A percentile compares a stretch with the other conserved stretches of the same genome.
phyloP scores from a whole-genome alignment of 53 echinoderm and acorn worm species.

The Hippasteria phrygiana region DNA sequence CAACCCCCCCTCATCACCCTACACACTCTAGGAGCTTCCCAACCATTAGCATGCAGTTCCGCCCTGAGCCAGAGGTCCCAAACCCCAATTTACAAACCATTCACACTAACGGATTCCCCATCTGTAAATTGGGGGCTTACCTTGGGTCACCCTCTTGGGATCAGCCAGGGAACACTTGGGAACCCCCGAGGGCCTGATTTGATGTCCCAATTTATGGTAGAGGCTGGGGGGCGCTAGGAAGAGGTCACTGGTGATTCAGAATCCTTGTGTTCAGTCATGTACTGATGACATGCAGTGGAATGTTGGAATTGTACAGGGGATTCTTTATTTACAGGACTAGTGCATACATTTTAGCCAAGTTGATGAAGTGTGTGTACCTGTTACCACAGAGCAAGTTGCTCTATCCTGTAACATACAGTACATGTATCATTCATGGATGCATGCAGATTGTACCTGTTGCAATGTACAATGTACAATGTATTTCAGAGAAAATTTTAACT shows the following conservation, averaged over 20 bases:
- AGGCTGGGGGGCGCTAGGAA: background rate
- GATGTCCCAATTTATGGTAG: background rate
- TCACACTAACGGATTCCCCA: constrained; percentile 50
- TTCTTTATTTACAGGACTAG: no score
- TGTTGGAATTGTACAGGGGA: background rate
- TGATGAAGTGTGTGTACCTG: no score
- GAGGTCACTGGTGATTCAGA: background rate
- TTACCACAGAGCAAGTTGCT: no score
- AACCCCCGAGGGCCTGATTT: constrained; percentile 11
- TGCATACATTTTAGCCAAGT: no score
- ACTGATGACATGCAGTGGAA: background rate
- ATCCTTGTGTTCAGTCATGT: background rate
- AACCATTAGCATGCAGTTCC: background rate
- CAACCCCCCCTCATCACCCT: background rate
- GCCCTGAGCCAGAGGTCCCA: constrained; percentile 24
- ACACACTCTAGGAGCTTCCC: background rate
- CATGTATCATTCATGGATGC: no score
- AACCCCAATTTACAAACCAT: constrained; percentile 44
- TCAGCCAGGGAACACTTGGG: background rate
- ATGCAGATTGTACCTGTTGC: no score
- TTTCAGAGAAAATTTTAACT: no score
- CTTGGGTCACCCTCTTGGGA: background rate
- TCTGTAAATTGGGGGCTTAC: constrained; percentile 31
- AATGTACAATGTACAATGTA: no score
- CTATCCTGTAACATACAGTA: no score